A percentile compares a stretch with the other conserved stretches of the same genome.
Conservation (phyloP, 1,140 invertebrate species). For the Trichogramma pretiosum region DNA sequence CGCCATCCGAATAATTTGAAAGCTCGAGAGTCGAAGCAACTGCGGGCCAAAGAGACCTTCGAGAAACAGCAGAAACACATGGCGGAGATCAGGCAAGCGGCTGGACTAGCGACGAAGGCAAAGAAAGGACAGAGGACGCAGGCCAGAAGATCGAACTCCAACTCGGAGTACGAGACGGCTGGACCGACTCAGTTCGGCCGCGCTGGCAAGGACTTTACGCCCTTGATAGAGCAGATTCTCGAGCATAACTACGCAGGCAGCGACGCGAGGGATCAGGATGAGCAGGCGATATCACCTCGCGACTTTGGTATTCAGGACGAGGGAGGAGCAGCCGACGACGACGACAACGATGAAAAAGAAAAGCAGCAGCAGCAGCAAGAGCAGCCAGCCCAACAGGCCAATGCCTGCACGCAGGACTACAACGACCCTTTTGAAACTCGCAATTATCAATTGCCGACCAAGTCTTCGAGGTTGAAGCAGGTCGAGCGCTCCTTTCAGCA, state of each 20-base stretch:
- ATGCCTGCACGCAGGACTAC: not conserved
- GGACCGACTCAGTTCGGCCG: no score
- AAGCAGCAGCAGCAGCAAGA: not conserved
- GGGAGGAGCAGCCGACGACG: not conserved
- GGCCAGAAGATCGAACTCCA: not conserved
- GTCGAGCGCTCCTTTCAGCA: slow-evolving; percentile 41
- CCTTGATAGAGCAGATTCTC: no score
- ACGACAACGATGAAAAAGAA: not conserved
- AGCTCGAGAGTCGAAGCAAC: slow-evolving; percentile 1
- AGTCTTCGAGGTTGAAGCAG: slow-evolving; percentile 46
- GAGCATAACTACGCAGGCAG: no score
- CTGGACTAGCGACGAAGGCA: no score
- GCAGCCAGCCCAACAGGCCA: not conserved
- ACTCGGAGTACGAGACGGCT: not conserved
- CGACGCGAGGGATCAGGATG: no score
- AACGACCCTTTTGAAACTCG: not conserved
- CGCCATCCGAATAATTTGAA: not conserved
- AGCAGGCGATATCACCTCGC: no score
- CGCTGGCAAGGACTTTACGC: no score
- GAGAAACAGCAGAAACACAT: no score
- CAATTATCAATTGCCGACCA: slow-evolving; percentile 42
- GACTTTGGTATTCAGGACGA: no score
- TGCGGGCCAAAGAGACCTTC: no score
- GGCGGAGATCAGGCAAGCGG: not conserved
- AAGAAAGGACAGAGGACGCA: not conserved